Evolutionary conservation across 2,888 invertebrate genomes (phyloP), one percentile per base, ranked within the genome.

Genomic region (Yponomeuta sedellus): DNA sequence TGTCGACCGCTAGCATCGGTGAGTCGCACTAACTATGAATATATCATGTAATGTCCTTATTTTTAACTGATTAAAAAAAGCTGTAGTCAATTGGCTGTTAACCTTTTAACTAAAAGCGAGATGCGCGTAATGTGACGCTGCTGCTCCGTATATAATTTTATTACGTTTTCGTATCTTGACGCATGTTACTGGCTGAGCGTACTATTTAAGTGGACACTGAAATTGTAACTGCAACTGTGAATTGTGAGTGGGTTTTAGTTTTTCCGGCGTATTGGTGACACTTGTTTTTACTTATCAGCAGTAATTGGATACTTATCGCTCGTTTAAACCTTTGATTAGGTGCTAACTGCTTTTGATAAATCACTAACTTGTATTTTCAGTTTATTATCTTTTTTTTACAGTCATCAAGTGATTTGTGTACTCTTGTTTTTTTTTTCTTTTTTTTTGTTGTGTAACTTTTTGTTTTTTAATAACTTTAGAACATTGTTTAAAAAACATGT

Each of bases 21-120:
- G 77, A 89, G 90, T 83, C 67, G 73, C n/a, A 72, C 73, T 59
- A 61, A 39, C 64, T 39, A 73, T 68, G 76, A 74, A 77, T 76
- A 72, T 77, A 74, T 77, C 76, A 74, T 77, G 73, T 73, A 79
- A 79, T 82, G 83, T 84, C 80, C 86, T 83, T 89, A 90, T 90
- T 88, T 90, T 89, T 90, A 91, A 91, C 90, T 90, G 89, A 90
- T 91, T 89, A 88, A 86, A 88, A 86, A 88, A 88, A 88, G 86
- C 87, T 82, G 85, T 89, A 88, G 90, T 91, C 91, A 91, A 91
- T 91, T 91, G 91, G 77, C 82, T 91, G 90, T 91, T 91, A 91
- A 91, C 91, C 91, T 91, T 91, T 91, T 91, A 91, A 91, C 91
- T 91, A 87, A 88, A 88, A 88, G 88, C 89, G 86, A 85, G 86